These are phyloP conservation scores for Chlorodrepanis virens DNA, from an alignment of 2,113 vertebrate genomes.

Conservation along the genomic window DNA sequence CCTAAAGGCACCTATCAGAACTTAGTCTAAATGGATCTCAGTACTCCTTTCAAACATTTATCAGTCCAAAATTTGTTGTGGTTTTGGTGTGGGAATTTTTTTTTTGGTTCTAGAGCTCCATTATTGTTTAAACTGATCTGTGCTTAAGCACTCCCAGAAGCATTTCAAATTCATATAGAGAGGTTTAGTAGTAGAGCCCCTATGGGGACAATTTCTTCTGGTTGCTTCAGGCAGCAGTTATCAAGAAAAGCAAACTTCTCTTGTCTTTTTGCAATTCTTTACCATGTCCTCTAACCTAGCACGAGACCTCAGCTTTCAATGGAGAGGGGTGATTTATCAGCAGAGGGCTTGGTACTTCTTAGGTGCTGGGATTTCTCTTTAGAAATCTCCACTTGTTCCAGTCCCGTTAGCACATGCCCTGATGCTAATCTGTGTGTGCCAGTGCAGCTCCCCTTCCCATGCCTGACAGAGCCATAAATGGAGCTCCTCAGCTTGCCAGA, in stretches of 20 bases:
- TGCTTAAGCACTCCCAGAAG: conserved; percentile 50
- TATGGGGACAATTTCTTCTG: conserved; percentile 45
- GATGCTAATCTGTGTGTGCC: not conserved
- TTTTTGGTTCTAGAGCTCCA: not conserved
- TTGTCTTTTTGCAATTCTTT: conserved; percentile 41
- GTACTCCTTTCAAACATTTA: not conserved
- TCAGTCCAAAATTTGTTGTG: not conserved
- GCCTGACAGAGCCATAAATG: not conserved
- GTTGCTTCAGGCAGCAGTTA: conserved; percentile 46
- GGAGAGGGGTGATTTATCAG: not conserved
- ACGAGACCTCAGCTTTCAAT: not conserved
- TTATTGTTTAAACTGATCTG: conserved; percentile 39
- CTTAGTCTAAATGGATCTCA: not conserved
- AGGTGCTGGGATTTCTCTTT: not conserved
- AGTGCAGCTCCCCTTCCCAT: not conserved
- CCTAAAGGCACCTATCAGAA: conserved; percentile 8
- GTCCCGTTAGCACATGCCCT: not conserved
- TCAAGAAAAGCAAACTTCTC: conserved; percentile 52
- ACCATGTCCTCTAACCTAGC: not conserved
- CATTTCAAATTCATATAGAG: conserved; percentile 48
- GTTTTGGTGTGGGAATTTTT: not conserved
- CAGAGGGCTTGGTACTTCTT: not conserved
- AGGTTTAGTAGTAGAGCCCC: conserved; percentile 41
- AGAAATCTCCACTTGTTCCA: not conserved
- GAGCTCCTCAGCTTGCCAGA: not conserved